These are phyloP conservation scores for Xestoiulus laeticollis DNA, from an alignment of 2,888 invertebrate genomes.

Conservation along the genomic window DNA sequence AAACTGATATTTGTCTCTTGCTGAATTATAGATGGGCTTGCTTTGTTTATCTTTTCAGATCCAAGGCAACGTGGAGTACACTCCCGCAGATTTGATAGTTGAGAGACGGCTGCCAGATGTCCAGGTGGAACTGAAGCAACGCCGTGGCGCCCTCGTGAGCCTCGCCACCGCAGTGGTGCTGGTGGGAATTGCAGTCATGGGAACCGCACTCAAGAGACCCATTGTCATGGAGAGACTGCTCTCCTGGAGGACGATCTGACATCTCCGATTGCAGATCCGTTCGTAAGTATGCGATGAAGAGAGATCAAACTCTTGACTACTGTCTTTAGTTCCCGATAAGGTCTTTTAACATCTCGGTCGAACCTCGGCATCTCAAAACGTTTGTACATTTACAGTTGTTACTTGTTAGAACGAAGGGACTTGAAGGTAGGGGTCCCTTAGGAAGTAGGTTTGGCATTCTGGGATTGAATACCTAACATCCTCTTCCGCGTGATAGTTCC, in stretches of 20 bases:
- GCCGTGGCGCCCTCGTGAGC: neutral
- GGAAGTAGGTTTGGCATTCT: neutral
- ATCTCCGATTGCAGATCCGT: neutral
- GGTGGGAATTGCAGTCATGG: neutral
- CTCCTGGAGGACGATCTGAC: neutral
- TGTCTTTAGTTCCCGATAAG: neutral
- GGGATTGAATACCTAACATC: neutral
- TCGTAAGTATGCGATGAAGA: neutral
- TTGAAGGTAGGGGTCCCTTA: neutral
- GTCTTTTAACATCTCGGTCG: neutral
- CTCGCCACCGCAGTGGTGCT: neutral
- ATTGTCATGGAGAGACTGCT: slow-evolving; percentile 2
- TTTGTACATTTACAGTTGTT: neutral
- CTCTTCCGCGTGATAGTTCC: neutral
- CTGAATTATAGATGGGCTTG: neutral
- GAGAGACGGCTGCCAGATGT: neutral
- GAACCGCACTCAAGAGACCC: neutral
- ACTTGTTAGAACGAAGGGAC: neutral
- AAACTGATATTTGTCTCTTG: no score
- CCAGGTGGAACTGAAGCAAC: neutral
- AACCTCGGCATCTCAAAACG: neutral
- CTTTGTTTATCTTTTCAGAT: slow-evolving; percentile 1
- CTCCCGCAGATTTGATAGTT: neutral
- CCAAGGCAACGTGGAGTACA: slow-evolving; percentile 28
- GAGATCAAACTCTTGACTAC: neutral